Percentiles rank a stretch among this genome's conserved stretches.
phyloP scores from a whole-genome alignment of 2,888 invertebrate species.

The Cylindroiulus punctatus region DNA sequence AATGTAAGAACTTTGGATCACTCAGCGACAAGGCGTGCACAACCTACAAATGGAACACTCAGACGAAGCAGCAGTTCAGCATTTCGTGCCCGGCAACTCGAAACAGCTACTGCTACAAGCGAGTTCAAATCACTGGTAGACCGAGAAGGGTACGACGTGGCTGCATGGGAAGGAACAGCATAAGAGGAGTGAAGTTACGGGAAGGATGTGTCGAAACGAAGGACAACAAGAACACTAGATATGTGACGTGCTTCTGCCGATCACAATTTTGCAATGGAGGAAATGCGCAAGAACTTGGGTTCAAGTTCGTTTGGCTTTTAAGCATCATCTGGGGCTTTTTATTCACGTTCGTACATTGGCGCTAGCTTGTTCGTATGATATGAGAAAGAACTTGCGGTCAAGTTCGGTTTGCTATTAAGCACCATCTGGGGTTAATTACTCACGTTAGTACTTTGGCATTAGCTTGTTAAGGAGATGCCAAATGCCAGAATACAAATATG shows the following conservation, averaged over 20 bases:
- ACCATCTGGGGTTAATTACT: background rate
- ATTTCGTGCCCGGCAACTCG: background rate
- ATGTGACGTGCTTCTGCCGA: slow-evolving; percentile 47
- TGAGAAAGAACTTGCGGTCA: background rate
- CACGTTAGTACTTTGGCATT: background rate
- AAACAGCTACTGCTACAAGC: slow-evolving; percentile 40
- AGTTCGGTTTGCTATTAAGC: background rate
- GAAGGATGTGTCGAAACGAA: slow-evolving; percentile 41
- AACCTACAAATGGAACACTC: background rate
- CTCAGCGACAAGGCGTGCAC: background rate
- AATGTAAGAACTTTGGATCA: slow-evolving; percentile 27
- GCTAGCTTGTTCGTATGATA: background rate
- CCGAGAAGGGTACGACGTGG: slow-evolving; percentile 36
- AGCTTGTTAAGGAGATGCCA: background rate
- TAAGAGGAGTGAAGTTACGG: background rate
- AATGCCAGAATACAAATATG: background rate
- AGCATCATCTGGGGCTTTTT: slow-evolving; percentile 8
- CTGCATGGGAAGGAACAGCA: background rate
- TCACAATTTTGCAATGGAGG: slow-evolving; percentile 21
- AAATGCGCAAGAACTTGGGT: background rate
- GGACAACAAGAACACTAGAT: background rate
- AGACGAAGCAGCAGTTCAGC: background rate
- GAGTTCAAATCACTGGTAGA: background rate
- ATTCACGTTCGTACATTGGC: background rate
- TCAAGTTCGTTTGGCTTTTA: background rate